Evolutionary conservation across 2,113 vertebrate genomes (phyloP).

Genomic region (Micronisus gabar): DNA sequence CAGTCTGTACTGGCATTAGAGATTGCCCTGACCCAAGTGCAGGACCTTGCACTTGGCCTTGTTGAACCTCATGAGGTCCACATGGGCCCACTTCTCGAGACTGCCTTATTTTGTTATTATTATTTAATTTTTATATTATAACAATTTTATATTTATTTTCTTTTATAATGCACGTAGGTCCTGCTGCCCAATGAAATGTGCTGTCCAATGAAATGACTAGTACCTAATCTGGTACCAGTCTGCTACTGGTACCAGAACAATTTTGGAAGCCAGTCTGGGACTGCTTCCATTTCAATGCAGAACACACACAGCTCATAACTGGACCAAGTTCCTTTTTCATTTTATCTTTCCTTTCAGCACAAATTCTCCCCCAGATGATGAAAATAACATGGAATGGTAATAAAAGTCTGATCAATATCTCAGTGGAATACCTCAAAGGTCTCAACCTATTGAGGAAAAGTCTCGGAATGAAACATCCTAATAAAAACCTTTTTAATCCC

Average conservation of each 20-base stretch:
- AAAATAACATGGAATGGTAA: conserved; percentile 5
- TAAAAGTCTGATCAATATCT: conserved; percentile 15
- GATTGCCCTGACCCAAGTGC: neutral
- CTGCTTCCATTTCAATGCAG: neutral
- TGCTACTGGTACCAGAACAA: neutral
- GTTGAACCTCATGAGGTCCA: neutral
- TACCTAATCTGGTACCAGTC: neutral
- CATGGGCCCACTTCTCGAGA: neutral
- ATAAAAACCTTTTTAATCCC: conserved; percentile 26
- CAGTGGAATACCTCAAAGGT: conserved; percentile 10
- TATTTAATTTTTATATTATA: neutral
- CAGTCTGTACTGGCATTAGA: neutral
- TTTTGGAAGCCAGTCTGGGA: neutral
- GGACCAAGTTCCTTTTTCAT: neutral
- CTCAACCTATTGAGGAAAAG: neutral
- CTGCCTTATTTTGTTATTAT: neutral
- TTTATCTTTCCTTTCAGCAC: neutral
- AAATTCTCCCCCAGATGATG: neutral
- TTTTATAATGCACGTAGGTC: neutral
- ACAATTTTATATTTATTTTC: neutral
- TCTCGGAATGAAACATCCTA: neutral
- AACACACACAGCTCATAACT: neutral
- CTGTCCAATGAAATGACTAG: neutral
- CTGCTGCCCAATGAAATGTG: neutral
- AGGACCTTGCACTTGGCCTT: neutral